Percentiles rank a stretch among this genome's conserved stretches.
phyloP scores from a whole-genome alignment of 2,797 vertebrate species.

The Chelidonichthys spinosus region DNA sequence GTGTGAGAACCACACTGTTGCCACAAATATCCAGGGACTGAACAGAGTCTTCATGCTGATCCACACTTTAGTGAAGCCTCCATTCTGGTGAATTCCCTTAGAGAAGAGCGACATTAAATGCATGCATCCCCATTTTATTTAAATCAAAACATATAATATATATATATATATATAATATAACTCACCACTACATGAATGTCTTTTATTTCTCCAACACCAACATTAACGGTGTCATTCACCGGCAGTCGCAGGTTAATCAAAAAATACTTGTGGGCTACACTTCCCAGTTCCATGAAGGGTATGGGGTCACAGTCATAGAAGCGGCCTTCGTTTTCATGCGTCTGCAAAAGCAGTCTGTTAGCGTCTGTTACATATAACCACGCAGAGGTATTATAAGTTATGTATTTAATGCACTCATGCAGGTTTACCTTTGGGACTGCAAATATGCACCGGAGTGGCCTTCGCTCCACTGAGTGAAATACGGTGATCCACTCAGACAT shows the following conservation, averaged over 20 bases:
- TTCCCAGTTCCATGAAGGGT: constrained; percentile 89
- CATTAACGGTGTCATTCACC: constrained; percentile 86
- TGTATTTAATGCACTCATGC: neutral
- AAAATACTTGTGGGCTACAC: constrained; percentile 90
- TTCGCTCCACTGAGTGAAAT: constrained; percentile 47
- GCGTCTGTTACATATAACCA: neutral
- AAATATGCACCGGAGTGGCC: constrained; percentile 43
- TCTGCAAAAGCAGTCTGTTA: constrained; percentile 25
- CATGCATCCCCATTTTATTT: too few relatives aligned
- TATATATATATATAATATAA: neutral
- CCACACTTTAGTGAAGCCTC: constrained; percentile 92
- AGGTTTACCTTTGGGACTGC: constrained; percentile 47
- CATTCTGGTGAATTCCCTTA: constrained; percentile 69
- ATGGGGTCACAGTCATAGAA: constrained; percentile 56
- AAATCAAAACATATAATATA: neutral
- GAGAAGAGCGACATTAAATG: neutral
- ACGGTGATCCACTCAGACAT: constrained; percentile 39
- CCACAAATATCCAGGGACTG: constrained; percentile 86
- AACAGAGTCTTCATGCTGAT: constrained; percentile 92
- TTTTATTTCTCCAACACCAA: constrained; percentile 84
- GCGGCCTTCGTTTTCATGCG: constrained; percentile 51
- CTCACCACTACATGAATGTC: constrained; percentile 60
- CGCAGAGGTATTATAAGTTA: neutral
- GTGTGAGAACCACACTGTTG: constrained; percentile 90
- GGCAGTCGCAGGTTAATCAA: constrained; percentile 90